Base-by-base conservation (phyloP, 1,140 invertebrate species). In the Aphelenchoides fujianensis region DNA sequence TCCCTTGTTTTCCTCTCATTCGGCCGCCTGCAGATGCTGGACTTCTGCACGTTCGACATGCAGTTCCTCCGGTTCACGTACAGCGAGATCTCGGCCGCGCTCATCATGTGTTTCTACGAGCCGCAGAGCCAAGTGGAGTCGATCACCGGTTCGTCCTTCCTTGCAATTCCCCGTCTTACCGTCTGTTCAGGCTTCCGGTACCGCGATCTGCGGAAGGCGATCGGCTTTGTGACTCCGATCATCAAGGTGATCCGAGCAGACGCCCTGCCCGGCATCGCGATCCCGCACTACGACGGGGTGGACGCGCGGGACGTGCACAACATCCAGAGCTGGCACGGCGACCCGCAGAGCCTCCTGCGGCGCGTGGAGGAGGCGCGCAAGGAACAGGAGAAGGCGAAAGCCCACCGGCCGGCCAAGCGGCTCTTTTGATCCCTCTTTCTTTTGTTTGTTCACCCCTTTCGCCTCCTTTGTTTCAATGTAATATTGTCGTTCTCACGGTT, bases 81-180 rank as follows among this genome's bases (percentile, higher is more conserved):
- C 48, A 78, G 76, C 53, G 78, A 80, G 34, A 53, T 78, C 48
- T 77, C 78, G 28, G 78, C 78, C 2, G 76, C 77, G 32, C 62
- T 81, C 23, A 37, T 78, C 23, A 67, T 75, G n/a, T 77, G 74
- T 57, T 66, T 74, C 31, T 78, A 77, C 61, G 74, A 81, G 55
- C 78, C 79, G 0, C 55, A 72, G 28, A 28, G 73, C 35, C 30
- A 62, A 27, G 61, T 78, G n/a, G 69, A 79, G 31, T 34, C 67
- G 68, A 62, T 80, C n/a, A 78, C 78, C 55, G 78, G 76, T 75
- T 9, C 34, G 2, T 52, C 19, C 36, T 16, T 7, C 12, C 3
- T 72, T 30, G 23, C 2, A 69, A n/a, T 75, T 72, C 5, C 12
- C 28, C n/a, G 28, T 61, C 1, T 61, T 19, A 61, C 2, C 59